phyloP scores from a whole-genome alignment of 2,888 invertebrate species.

The Drosophila atripex region DNA sequence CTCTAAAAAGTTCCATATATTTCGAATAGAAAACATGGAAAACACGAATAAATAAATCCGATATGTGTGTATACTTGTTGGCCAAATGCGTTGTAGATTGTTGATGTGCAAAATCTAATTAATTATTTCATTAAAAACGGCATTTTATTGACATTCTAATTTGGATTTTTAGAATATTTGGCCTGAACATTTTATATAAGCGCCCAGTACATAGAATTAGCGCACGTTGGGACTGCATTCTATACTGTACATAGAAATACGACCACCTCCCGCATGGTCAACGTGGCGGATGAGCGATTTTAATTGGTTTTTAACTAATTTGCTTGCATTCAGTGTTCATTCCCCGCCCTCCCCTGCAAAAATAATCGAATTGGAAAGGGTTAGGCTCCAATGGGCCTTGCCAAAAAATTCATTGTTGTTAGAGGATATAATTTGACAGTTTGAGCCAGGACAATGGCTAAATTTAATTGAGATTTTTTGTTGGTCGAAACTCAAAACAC shows the following conservation, averaged over 20 bases:
- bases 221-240: constrained; percentile 3
- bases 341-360: neutral
- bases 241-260: neutral
- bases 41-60: constrained; percentile 19
- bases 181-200: constrained; percentile 4
- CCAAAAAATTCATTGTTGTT: constrained; percentile 25
- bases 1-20: constrained; percentile 12
- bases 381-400: neutral
- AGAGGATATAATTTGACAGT: constrained; percentile 19
- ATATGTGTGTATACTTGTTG: constrained; percentile 23
- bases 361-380: neutral
- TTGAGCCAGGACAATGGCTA: constrained; percentile 8
- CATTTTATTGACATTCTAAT: constrained; percentile 81
- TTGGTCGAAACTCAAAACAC: neutral
- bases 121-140: constrained; percentile 79
- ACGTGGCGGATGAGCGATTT: constrained; percentile 73
- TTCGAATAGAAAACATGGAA: constrained; percentile 11
- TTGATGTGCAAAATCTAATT: constrained; percentile 80
- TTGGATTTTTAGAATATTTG: constrained; percentile 71
- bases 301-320: constrained; percentile 80
- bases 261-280: constrained; percentile 30
- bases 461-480: constrained; percentile 17
- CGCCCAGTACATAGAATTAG: constrained; percentile 8
- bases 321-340: constrained; percentile 55
- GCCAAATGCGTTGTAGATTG: constrained; percentile 59